phyloP scores from a whole-genome alignment of 2,797 vertebrate species.

The Gymnoscopelus microlampas region DNA sequence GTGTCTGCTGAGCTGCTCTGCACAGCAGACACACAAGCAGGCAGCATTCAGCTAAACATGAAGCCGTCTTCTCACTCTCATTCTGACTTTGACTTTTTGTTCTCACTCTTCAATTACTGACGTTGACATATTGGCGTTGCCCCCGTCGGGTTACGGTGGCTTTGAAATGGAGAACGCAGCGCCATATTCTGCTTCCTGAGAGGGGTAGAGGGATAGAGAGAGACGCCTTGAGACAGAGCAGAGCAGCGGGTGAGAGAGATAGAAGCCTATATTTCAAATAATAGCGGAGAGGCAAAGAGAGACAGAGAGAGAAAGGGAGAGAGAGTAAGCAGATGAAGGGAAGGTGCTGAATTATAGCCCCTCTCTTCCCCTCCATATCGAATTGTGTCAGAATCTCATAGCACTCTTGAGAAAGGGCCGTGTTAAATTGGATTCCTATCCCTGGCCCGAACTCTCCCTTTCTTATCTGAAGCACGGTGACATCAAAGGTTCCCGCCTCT shows the following conservation, averaged over 20 bases:
- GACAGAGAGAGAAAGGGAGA: too few species aligned
- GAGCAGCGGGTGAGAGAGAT: constrained; percentile 22
- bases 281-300: constrained; percentile 5
- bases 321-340: not conserved
- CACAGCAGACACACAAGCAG: constrained; percentile 29
- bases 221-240: constrained; percentile 59
- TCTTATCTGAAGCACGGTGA: constrained; percentile 51
- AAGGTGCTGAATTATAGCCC: constrained; percentile 49
- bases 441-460: constrained; percentile 37
- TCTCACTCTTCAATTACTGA: constrained; percentile 41
- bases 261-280: constrained; percentile 68
- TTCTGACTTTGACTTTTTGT: constrained; percentile 11
- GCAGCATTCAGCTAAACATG: constrained; percentile 47
- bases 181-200: constrained; percentile 21
- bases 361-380: constrained; percentile 38
- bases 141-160: constrained; percentile 37
- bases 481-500: constrained; percentile 43
- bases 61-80: constrained; percentile 36
- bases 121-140: constrained; percentile 60
- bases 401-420: constrained; percentile 58
- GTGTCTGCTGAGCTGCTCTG: constrained; percentile 30
- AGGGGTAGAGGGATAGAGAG: constrained; percentile 52
- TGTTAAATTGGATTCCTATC: constrained; percentile 63
- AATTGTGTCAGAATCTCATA: constrained; percentile 57
- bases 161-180: constrained; percentile 61